These are phyloP conservation scores for Trichogramma evanescens DNA, from an alignment of 2,888 invertebrate genomes.

Conservation along the genomic window DNA sequence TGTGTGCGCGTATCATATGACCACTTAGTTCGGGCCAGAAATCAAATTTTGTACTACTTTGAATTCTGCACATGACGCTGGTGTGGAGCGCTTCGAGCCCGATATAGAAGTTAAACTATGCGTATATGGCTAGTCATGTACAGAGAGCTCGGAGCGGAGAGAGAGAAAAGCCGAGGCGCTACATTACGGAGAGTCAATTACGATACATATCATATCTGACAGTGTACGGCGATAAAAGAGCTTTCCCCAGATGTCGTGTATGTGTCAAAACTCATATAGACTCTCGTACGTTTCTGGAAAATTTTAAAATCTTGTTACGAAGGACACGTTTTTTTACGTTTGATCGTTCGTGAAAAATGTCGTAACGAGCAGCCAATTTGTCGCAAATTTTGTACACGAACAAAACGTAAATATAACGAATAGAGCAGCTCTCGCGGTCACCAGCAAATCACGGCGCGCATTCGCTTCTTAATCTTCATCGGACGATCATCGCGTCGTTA, in stretches of 20 bases:
- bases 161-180: neutral
- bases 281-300: neutral
- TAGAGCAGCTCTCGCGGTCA: neutral
- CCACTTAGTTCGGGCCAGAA: slow-evolving; percentile 5
- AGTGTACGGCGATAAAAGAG: too few species aligned
- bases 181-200: slow-evolving; percentile 14
- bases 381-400: neutral
- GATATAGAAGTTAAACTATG: neutral
- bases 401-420: neutral
- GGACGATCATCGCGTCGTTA: neutral
- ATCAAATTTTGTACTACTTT: slow-evolving; percentile 1
- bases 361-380: neutral
- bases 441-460: too few species aligned
- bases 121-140: too few species aligned
- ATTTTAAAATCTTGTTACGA: too few species aligned
- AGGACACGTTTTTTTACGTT: too few species aligned
- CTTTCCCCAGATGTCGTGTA: too few species aligned
- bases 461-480: slow-evolving; percentile 8
- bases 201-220: neutral
- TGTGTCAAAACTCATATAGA: neutral
- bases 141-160: too few species aligned
- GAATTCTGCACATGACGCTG: too few species aligned
- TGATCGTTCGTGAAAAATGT: too few species aligned
- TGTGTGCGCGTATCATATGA: neutral
- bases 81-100: slow-evolving; percentile 6